Base-by-base conservation (phyloP, 2,797 vertebrate genomes). In the Hylomyscus alleni region DNA sequence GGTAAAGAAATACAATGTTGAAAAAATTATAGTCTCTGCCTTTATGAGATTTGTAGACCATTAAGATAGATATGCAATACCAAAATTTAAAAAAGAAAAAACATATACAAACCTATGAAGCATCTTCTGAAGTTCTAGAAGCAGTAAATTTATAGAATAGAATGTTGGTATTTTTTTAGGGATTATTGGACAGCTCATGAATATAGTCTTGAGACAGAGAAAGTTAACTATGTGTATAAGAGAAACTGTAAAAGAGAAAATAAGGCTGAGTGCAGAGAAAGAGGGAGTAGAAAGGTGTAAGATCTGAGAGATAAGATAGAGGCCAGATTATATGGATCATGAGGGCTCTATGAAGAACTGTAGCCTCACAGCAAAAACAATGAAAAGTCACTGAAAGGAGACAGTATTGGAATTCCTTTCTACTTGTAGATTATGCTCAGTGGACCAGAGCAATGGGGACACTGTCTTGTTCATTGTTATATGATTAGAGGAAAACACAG, bases 41-140 rank as follows among this genome's bases (percentile, higher is more conserved):
- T 52, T 77, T 62, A 76, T 56, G 67, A 89, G 17, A 96, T 10
- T 8, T 37, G 10, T 73, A 86, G 10, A 44, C 34, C 14, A 65
- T 26, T 44, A 56, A 50, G 54, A 91, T 82, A 72, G 22, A 89
- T 0, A 87, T 9, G 19, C 54, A 37, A 34, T 80, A 92, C 85
- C 29, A 52, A 95, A 86, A 60, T 4, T 3, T n/a, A n/a, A 31
- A 65, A 65, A 12, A 29, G 17, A 34, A 69, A 6, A 19, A 65
- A 69, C 56, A 29, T 24, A 62, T 7, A 62, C 52, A 94, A 91
- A 65, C 72, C 76, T 67, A 73, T 34, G 24, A 40, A 80, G 15
- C 26, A 56, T 84, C 58, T 94, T 88, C 76, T 84, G 60, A 91
- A 40, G 60, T 89, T 94, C 40, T 86, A 54, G 19, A 94, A 60